Evolutionary conservation across 2,888 invertebrate genomes (phyloP).

Genomic region (Agriopis aurantiaria): DNA sequence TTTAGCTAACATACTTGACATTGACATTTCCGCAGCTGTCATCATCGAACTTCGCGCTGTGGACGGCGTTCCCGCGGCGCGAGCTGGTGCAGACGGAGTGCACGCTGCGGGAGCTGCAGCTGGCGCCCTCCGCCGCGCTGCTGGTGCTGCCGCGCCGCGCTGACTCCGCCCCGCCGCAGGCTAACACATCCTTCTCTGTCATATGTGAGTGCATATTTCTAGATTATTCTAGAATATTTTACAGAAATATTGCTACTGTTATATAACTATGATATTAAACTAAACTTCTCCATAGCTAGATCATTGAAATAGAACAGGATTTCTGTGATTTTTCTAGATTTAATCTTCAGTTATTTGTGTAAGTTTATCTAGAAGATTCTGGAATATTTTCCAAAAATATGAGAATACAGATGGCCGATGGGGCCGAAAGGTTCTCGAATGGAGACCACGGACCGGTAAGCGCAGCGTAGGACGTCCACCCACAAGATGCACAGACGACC

Average conservation of each 20-base stretch:
- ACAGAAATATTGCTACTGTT: not conserved
- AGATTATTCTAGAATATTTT: not conserved
- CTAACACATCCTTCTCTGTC: constrained; percentile 43
- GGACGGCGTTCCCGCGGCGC: constrained; percentile 92
- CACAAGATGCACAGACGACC: too few relatives aligned
- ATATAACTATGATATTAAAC: not conserved
- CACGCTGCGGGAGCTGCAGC: constrained; percentile 88
- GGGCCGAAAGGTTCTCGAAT: too few relatives aligned
- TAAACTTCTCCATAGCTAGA: not conserved
- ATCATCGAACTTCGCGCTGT: constrained; percentile 88
- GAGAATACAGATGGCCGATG: too few relatives aligned
- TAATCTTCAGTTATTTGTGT: too few relatives aligned
- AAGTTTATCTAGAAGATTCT: too few relatives aligned
- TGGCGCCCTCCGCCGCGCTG: constrained; percentile 92
- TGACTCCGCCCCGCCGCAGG: constrained; percentile 54
- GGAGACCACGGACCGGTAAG: too few relatives aligned
- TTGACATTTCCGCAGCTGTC: constrained; percentile 55
- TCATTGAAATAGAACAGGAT: not conserved
- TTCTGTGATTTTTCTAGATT: not conserved
- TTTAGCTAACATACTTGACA: not conserved
- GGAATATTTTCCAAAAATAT: too few relatives aligned
- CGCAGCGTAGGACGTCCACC: too few relatives aligned
- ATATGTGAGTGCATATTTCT: constrained; percentile 19
- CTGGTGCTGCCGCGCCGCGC: constrained; percentile 88
- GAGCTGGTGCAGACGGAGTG: constrained; percentile 87